These are phyloP conservation scores for Arion vulgaris DNA, from an alignment of 1,140 invertebrate species.

Conservation along the genomic window DNA sequence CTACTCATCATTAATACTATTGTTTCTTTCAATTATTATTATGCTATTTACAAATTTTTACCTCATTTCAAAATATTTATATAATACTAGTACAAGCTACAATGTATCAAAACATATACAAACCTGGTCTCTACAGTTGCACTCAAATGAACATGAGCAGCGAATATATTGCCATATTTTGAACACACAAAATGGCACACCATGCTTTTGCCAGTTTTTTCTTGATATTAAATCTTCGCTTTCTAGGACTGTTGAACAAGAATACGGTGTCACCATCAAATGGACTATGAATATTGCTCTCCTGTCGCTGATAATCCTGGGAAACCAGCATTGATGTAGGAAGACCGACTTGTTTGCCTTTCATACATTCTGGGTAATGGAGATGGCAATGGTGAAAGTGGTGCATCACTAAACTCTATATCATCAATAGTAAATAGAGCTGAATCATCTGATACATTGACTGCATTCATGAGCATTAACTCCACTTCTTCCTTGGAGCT, in stretches of 20 bases:
- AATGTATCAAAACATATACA: neutral
- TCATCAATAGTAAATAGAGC: neutral
- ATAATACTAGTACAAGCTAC: too few relatives aligned
- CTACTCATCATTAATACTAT: too few relatives aligned
- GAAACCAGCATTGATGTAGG: neutral
- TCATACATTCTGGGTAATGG: neutral
- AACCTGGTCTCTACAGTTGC: constrained; percentile 6
- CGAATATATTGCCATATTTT: neutral
- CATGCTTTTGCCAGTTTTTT: neutral
- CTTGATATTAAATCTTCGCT: neutral
- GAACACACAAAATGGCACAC: neutral
- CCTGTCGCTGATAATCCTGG: neutral
- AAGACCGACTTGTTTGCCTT: neutral
- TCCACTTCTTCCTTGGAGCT: neutral
- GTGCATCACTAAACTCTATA: neutral
- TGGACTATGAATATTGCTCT: neutral
- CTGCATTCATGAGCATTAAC: neutral
- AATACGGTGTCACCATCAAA: constrained; percentile 1
- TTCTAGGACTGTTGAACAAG: neutral
- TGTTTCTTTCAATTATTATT: too few relatives aligned
- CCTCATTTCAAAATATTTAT: too few relatives aligned
- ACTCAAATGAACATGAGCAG: neutral
- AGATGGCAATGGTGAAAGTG: neutral
- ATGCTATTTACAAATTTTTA: too few relatives aligned
- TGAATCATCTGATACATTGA: neutral